Percentiles rank a stretch among this genome's conserved stretches.
Evolutionary conservation across 2,113 vertebrate species (phyloP).

Genomic region (Protobothrops mucrosquamatus): DNA sequence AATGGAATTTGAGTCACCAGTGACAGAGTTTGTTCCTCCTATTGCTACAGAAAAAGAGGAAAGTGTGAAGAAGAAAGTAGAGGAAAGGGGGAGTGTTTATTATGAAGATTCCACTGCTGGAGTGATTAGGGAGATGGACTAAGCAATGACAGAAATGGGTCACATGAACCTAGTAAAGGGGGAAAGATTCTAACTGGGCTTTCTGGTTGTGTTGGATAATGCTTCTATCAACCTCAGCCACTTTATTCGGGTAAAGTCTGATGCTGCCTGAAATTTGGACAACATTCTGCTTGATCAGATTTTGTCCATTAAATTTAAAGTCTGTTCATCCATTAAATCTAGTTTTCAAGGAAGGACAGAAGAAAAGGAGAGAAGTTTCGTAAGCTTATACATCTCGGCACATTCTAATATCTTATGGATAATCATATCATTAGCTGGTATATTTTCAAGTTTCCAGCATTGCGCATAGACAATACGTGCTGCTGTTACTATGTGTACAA

Average conservation of each 20-base stretch:
- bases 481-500: too few relatives aligned
- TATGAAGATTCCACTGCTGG: not conserved
- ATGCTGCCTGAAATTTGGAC: not conserved
- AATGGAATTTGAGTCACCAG: not conserved
- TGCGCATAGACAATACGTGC: too few relatives aligned
- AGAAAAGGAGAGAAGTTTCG: not conserved
- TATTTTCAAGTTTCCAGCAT: too few relatives aligned
- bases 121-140: not conserved
- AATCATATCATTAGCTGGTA: too few relatives aligned
- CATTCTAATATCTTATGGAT: too few relatives aligned
- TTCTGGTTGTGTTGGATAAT: not conserved
- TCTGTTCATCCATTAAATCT: not conserved
- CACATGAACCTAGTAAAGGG: not conserved
- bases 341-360: not conserved
- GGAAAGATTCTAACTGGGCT: not conserved
- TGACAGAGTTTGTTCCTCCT: not conserved
- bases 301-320: not conserved
- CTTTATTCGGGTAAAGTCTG: not conserved
- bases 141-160: not conserved
- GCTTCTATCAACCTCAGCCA: not conserved
- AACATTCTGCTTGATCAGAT: not conserved
- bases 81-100: not conserved
- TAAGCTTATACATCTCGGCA: too few relatives aligned
- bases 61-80: not conserved
- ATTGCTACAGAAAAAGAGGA: not conserved